phyloP scores from a whole-genome alignment of 2,888 invertebrate species.

The Phyto melanocephala region DNA sequence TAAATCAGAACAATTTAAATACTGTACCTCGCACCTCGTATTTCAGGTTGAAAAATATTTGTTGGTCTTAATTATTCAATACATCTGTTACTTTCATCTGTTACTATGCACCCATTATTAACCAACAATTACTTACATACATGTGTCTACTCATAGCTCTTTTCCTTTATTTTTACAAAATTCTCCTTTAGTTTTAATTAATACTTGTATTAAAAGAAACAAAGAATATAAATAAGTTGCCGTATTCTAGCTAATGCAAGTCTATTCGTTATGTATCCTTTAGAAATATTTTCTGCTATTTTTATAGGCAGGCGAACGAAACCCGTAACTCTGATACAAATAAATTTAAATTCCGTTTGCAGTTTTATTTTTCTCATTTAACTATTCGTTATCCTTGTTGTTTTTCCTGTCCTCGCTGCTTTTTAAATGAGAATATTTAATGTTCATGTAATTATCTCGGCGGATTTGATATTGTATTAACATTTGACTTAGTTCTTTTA shows the following conservation, averaged over 20 bases:
- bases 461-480: slow-evolving; percentile 56
- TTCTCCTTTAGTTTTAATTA: slow-evolving; percentile 35
- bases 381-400: neutral
- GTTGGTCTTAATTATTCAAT: too few relatives aligned
- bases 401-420: neutral
- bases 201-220: slow-evolving; percentile 13
- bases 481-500: slow-evolving; percentile 49
- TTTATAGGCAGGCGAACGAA: neutral
- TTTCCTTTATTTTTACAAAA: too few relatives aligned
- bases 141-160: too few relatives aligned
- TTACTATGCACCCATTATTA: too few relatives aligned
- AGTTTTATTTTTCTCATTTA: slow-evolving; percentile 3
- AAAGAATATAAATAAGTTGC: neutral
- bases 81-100: too few relatives aligned
- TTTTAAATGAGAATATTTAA: slow-evolving; percentile 61
- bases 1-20: too few relatives aligned
- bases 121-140: too few relatives aligned
- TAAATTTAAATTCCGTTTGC: slow-evolving; percentile 27
- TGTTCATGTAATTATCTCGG: slow-evolving; percentile 55
- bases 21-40: too few relatives aligned
- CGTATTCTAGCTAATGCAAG: neutral
- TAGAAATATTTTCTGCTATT: slow-evolving; percentile 2
- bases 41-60: too few relatives aligned
- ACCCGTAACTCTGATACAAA: slow-evolving; percentile 15
- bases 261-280: slow-evolving; percentile 37